These are phyloP conservation scores for Tipula vernalis DNA, from an alignment of 2,888 invertebrate genomes.

Conservation along the genomic window DNA sequence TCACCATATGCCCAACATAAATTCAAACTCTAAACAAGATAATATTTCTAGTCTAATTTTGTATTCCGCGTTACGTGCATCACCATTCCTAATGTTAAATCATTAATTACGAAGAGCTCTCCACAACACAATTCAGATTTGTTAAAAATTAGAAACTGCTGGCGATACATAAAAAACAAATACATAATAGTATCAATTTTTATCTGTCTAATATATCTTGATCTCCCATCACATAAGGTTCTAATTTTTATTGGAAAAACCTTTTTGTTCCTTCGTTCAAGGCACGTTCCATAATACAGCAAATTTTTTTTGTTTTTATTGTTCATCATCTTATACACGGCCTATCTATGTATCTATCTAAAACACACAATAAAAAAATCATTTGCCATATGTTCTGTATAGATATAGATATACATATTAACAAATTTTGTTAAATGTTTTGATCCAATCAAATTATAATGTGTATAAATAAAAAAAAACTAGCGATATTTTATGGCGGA, in stretches of 20 bases:
- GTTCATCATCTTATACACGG: background rate
- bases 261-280: background rate
- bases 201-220: background rate
- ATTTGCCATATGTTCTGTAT: background rate
- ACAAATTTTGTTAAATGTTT: background rate
- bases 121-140: background rate
- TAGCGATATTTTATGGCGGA: background rate
- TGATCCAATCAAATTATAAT: background rate
- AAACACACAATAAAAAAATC: background rate
- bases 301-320: background rate
- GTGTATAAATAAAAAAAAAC: background rate
- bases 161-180: background rate
- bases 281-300: background rate
- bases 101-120: background rate
- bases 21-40: background rate
- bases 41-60: background rate
- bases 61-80: background rate
- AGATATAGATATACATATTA: background rate
- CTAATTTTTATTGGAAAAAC: background rate
- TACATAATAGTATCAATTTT: background rate
- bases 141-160: background rate
- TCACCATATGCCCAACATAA: background rate
- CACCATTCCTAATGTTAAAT: background rate
- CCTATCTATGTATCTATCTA: background rate
- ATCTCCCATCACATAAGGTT: conserved; percentile 4